phyloP scores from a whole-genome alignment of 1,140 invertebrate species.

The Amphibalanus amphitrite region DNA sequence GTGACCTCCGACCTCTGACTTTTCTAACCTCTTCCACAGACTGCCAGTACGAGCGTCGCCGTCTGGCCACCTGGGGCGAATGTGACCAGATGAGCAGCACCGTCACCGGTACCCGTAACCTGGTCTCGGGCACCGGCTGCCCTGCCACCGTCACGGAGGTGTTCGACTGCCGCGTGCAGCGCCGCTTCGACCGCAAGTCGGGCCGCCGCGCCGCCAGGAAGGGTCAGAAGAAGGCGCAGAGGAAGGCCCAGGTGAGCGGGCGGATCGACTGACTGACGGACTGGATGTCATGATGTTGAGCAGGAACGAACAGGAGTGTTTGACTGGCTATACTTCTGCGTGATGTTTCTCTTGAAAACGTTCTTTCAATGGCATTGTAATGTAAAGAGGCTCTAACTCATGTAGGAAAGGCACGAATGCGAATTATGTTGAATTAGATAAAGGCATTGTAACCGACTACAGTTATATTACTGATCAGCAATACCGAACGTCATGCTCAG shows the following conservation, averaged over 20 bases:
- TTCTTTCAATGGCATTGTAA: no score
- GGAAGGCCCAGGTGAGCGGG: background rate
- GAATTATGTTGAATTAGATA: no score
- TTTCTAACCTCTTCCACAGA: background rate
- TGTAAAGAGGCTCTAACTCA: no score
- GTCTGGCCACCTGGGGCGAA: background rate
- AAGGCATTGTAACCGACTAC: no score
- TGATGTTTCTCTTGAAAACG: no score
- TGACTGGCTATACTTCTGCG: no score
- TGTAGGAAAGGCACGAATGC: no score
- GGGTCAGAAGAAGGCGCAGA: background rate
- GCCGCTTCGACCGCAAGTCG: background rate
- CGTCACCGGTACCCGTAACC: background rate
- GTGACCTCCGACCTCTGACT: background rate
- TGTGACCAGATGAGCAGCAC: background rate
- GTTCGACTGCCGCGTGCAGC: background rate
- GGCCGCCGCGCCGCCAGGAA: background rate
- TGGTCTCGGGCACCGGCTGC: background rate
- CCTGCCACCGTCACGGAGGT: background rate
- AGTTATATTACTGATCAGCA: no score
- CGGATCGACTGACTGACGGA: background rate
- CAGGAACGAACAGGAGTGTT: no score
- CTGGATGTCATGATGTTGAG: no score
- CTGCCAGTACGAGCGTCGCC: background rate
- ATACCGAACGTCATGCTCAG: no score